Evolutionary conservation across 2,797 vertebrate species (phyloP).

Genomic region (Apodemus agrarius): DNA sequence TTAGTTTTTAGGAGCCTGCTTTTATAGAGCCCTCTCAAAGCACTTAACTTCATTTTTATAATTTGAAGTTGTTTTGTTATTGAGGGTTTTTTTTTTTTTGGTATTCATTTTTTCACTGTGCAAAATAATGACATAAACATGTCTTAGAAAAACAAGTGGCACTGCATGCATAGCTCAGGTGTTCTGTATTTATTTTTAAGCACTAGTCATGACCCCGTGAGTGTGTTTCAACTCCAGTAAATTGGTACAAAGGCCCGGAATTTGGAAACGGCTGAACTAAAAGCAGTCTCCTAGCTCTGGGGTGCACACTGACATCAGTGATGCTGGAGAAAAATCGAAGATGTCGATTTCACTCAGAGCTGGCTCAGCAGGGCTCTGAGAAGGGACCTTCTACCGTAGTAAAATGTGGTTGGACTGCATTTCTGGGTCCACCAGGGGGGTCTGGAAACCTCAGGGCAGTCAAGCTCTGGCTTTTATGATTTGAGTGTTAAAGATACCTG

Average conservation of each 20-base stretch:
- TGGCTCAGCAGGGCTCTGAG: neutral
- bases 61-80: neutral
- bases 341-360: neutral
- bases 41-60: conserved; percentile 46
- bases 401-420: conserved; percentile 20
- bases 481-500: conserved; percentile 52
- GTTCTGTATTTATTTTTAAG: neutral
- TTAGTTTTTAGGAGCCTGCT: conserved; percentile 37
- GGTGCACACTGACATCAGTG: too few species aligned
- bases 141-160: conserved; percentile 61
- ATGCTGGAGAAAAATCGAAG: neutral
- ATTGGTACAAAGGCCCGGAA: neutral
- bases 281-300: neutral
- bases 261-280: conserved; percentile 1
- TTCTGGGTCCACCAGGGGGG: conserved; percentile 15
- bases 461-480: conserved; percentile 5
- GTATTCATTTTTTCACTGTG: conserved; percentile 26
- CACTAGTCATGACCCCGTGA: neutral
- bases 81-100: neutral
- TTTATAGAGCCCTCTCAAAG: conserved; percentile 46
- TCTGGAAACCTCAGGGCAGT: conserved; percentile 28
- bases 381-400: neutral
- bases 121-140: conserved; percentile 18
- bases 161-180: neutral
- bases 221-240: conserved; percentile 40